Percentiles rank a stretch among this genome's conserved stretches.
These are phyloP conservation scores for Phrixothrix hirtus DNA, from an alignment of 2,888 invertebrate genomes.

Conservation along the genomic window DNA sequence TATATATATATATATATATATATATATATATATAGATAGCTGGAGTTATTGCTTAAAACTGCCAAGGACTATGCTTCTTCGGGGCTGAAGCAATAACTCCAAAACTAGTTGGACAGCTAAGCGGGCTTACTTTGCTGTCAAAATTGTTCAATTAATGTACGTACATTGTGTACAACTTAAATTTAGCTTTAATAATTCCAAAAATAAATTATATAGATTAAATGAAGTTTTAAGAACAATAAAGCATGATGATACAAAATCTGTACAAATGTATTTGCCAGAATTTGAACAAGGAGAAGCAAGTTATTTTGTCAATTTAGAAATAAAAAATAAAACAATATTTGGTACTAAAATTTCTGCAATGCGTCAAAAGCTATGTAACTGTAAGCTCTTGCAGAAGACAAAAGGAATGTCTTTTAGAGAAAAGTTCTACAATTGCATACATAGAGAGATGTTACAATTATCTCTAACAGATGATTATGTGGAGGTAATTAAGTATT, in stretches of 20 bases:
- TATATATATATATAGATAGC: too few relatives aligned
- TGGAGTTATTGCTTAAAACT: too few relatives aligned
- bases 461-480: conserved; percentile 43
- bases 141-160: too few relatives aligned
- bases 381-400: conserved; percentile 43
- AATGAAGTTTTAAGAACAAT: conserved; percentile 43
- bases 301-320: conserved; percentile 42
- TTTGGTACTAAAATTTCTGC: conserved; percentile 42
- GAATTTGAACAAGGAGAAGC: conserved; percentile 43
- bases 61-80: too few relatives aligned
- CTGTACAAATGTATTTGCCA: conserved; percentile 44
- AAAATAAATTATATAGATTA: conserved; percentile 38
- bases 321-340: conserved; percentile 46
- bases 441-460: conserved; percentile 47
- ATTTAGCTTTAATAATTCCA: background rate
- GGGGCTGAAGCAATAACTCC: too few relatives aligned
- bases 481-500: conserved; percentile 45
- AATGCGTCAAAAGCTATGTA: conserved; percentile 48
- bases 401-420: conserved; percentile 42
- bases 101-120: too few relatives aligned
- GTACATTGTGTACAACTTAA: background rate
- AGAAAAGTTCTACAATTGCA: conserved; percentile 46
- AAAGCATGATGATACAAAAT: conserved; percentile 37
- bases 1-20: too few relatives aligned
- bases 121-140: too few relatives aligned